Evolutionary conservation across 1,140 invertebrate genomes (phyloP).

Genomic region (Leptestheria dahalacensis): DNA sequence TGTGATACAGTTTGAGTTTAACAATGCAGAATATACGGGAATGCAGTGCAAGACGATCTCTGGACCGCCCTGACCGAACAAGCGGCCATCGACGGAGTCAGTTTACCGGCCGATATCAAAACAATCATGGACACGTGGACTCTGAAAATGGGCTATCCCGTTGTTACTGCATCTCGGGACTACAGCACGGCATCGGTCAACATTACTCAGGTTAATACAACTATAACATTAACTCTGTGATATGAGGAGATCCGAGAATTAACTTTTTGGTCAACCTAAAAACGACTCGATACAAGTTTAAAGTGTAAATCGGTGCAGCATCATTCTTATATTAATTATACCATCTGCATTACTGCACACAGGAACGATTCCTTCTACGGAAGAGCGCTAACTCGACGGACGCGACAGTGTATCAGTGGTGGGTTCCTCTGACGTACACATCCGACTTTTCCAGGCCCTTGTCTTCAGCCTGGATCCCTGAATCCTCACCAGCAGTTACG

Average conservation of each 20-base stretch:
- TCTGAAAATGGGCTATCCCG: slow-evolving; percentile 68
- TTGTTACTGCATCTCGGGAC: slow-evolving; percentile 52
- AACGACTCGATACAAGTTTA: too few species aligned
- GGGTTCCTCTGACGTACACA: slow-evolving; percentile 16
- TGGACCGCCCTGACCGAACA: slow-evolving; percentile 65
- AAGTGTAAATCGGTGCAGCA: too few species aligned
- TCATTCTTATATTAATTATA: too few species aligned
- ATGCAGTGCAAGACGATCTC: slow-evolving; percentile 69
- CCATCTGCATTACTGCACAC: too few species aligned
- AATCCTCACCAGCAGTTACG: slow-evolving; percentile 22
- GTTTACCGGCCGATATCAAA: slow-evolving; percentile 45
- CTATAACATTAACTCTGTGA: neutral
- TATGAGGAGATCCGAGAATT: too few species aligned
- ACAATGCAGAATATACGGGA: slow-evolving; percentile 44
- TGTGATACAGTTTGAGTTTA: too few species aligned
- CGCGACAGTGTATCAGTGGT: slow-evolving; percentile 12
- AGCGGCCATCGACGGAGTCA: slow-evolving; percentile 41
- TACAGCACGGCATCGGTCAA: slow-evolving; percentile 38
- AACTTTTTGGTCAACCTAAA: neutral
- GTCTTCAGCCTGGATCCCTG: neutral
- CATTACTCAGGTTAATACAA: slow-evolving; percentile 37
- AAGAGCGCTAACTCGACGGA: slow-evolving; percentile 13
- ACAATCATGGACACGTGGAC: slow-evolving; percentile 84
- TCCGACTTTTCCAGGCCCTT: slow-evolving; percentile 6
- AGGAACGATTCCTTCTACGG: slow-evolving; percentile 11